Evolutionary conservation across 2,888 invertebrate genomes (phyloP), one percentile per base, ranked within the genome.

Genomic region (Platycheirus albimanus): DNA sequence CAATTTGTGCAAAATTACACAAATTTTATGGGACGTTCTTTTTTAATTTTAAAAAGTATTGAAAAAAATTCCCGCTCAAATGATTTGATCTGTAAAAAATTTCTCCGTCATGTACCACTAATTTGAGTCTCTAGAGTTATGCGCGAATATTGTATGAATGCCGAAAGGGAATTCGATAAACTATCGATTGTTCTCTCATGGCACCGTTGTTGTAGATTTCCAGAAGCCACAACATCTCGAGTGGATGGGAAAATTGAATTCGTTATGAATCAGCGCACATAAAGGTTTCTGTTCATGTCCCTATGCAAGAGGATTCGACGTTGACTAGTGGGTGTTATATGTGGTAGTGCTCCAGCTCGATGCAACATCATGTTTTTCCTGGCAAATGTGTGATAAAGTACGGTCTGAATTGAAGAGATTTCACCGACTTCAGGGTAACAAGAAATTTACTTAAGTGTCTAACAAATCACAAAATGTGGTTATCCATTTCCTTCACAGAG

Each of bases 331-430:
- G 20, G 24, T 10, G 13, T 20, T 20, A 36, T 24, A 20, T 45
- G 10, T 47, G 15, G 15, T 8, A 15, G 36, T 45, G 4, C 17
- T 36, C 36, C 38, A 38, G 49, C 15, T 28, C n/a, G 28, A 28
- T 49, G 28, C 24, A 64, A 56, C 41, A 56, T 64, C 47, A 28
- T 36, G 61, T 47, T 69, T 69, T 10, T 10, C 17, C 47, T 64
- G 64, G 41, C 30, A 77, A 70, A 56, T 66, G 56, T 77, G 49
- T 58, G 63, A 58, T 71, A 71, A 77, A 58, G 49, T 56, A 54
- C 36, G 30, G n/a, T 30, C 15, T 63, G 51, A 45, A 69, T 54
- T 54, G 47, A 33, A 30, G 15, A n/a, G 1, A 38, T 3, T 15
- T 28, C 41, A 41, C 17, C 54, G 19, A 61, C 61, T 61, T 11